phyloP scores from a whole-genome alignment of 2,113 vertebrate species.

The Chlorocebus sabaeus region DNA sequence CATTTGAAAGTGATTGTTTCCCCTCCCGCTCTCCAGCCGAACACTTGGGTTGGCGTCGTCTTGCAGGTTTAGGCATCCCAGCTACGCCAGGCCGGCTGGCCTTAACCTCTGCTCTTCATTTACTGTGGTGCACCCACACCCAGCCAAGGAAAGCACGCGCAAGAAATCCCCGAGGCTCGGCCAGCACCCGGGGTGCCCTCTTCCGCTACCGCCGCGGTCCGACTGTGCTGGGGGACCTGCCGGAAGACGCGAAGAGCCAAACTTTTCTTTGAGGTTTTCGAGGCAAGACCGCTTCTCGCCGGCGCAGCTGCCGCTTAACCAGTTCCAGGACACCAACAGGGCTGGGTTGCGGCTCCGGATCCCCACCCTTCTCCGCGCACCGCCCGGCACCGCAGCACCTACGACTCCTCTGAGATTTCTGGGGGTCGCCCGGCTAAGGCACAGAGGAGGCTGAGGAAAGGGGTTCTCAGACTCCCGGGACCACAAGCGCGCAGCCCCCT shows the following conservation, averaged over 20 bases:
- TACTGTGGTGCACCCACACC: slow-evolving; percentile 69
- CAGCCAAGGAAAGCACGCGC: slow-evolving; percentile 75
- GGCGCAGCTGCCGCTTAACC: slow-evolving; percentile 49
- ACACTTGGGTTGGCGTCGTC: slow-evolving; percentile 57
- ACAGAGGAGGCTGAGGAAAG: background rate
- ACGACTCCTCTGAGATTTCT: slow-evolving; percentile 36
- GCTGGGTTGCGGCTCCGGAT: slow-evolving; percentile 16
- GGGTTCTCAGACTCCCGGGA: background rate
- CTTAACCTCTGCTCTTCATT: slow-evolving; percentile 67
- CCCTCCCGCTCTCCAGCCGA: slow-evolving; percentile 62
- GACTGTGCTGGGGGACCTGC: slow-evolving; percentile 55
- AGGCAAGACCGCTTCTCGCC: slow-evolving; percentile 44
- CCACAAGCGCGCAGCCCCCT: background rate
- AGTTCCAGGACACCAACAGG: slow-evolving; percentile 48
- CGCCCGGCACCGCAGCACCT: slow-evolving; percentile 23
- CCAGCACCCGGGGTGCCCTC: slow-evolving; percentile 61
- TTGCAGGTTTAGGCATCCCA: slow-evolving; percentile 75
- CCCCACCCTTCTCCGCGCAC: background rate
- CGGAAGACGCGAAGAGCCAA: slow-evolving; percentile 53
- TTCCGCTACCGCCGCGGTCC: slow-evolving; percentile 38
- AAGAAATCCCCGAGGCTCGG: slow-evolving; percentile 72
- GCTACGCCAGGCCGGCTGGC: slow-evolving; percentile 65
- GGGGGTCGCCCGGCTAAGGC: background rate
- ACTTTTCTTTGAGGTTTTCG: slow-evolving; percentile 77
- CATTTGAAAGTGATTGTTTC: slow-evolving; percentile 64